Base-by-base conservation (phyloP, 2,113 vertebrate species). In the Tiliqua scincoides region DNA sequence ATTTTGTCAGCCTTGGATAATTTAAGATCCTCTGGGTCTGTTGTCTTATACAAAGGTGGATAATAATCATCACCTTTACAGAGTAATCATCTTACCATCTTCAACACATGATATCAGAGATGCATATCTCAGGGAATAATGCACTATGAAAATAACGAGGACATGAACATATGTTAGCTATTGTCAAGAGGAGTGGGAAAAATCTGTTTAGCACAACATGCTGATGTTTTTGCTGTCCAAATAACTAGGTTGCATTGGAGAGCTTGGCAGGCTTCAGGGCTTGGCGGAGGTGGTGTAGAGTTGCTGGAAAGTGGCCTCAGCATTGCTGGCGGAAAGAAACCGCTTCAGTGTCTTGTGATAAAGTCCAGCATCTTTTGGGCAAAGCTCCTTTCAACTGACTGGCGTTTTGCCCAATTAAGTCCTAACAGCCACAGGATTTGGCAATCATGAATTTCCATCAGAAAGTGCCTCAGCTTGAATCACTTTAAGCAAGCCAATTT, bases 401-500 rank as follows among this genome's bases (percentile, higher is more conserved):
- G 57, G 73, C 78, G 32, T 52, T 63, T 77, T 83, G 57, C 40
- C 57, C 37, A 62, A 54, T 54, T 84, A 74, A 82, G 48, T 63
- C 76, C 40, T n/a, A 63, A 62, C 32, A 73, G 54, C 40, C 32
- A 14, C 30, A 71, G 73, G 40, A 62, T 68, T 70, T 61, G 21
- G 37, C 30, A 2, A 62, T 54, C 35, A 74, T 52, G 37, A 63
- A 83, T 78, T 78, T 83, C 75, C 40, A 79, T 73, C 67, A 73
- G 67, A 78, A 83, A 79, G 67, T 32, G 40, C 25, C 59, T 79
- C 82, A 83, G 40, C 27, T 21, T 88, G 68, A 63, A 52, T 83
- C 32, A 67, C n/a, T 73, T 88, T 74, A 63, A 40, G 59, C 37
- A 32, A 87, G 75, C 90, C n/a, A n/a, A 90, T 61, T 86, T 83